phyloP scores from a whole-genome alignment of 2,888 invertebrate genomes.

The Linyphia triangularis region DNA sequence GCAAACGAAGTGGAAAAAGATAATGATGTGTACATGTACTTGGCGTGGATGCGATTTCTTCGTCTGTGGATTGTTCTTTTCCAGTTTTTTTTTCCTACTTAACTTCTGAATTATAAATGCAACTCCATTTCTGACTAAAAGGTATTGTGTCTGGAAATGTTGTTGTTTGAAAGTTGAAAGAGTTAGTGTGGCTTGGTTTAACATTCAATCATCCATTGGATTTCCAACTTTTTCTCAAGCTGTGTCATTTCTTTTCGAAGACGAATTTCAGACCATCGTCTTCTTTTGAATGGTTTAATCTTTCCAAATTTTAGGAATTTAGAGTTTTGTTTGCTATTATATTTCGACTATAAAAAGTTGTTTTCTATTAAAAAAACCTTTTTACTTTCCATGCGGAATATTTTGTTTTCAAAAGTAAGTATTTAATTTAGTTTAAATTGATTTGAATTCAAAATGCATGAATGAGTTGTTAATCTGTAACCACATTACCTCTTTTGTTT shows the following conservation, averaged over 20 bases:
- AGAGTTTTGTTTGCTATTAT: neutral
- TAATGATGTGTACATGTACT: constrained; percentile 64
- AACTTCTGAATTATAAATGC: constrained; percentile 53
- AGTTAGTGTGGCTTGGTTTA: constrained; percentile 47
- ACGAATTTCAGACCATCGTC: neutral
- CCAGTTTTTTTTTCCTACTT: neutral
- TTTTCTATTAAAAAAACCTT: too few species aligned
- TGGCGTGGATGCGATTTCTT: constrained; percentile 24
- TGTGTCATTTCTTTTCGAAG: neutral
- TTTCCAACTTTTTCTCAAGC: constrained; percentile 7
- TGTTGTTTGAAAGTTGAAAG: neutral
- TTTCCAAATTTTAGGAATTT: neutral
- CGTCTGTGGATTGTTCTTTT: constrained; percentile 25
- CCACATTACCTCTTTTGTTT: too few species aligned
- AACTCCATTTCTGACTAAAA: neutral
- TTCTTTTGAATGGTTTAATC: neutral
- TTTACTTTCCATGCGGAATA: too few species aligned
- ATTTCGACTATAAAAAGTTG: too few species aligned
- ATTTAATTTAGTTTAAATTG: too few species aligned
- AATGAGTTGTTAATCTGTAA: too few species aligned
- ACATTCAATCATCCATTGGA: constrained; percentile 37
- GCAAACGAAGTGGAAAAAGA: constrained; percentile 71
- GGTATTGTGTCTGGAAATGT: constrained; percentile 26
- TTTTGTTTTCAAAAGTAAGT: too few species aligned
- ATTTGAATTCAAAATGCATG: too few species aligned